phyloP scores from a whole-genome alignment of 2,888 invertebrate species.

The Scrobipalpa costella region DNA sequence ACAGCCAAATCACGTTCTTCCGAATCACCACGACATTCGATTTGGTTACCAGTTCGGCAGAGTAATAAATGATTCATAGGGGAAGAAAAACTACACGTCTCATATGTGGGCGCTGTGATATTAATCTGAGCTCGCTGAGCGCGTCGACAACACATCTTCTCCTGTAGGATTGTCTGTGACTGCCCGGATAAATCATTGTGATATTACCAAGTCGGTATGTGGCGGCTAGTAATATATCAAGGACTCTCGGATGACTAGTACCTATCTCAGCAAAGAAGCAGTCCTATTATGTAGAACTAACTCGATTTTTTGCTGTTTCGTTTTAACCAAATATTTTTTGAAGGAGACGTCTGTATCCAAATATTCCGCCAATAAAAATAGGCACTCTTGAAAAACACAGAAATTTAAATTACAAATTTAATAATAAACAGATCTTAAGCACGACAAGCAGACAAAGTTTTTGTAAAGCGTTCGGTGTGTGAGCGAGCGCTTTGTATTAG shows the following conservation, averaged over 20 bases:
- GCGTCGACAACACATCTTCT: slow-evolving; percentile 56
- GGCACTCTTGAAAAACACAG: not conserved
- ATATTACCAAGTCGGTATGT: slow-evolving; percentile 66
- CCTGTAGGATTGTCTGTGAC: slow-evolving; percentile 50
- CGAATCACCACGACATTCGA: slow-evolving; percentile 3
- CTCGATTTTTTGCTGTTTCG: no score
- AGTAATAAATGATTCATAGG: slow-evolving; percentile 46
- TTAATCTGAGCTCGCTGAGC: slow-evolving; percentile 55
- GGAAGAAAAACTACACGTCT: slow-evolving; percentile 55
- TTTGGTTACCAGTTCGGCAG: slow-evolving; percentile 16
- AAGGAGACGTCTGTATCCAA: not conserved
- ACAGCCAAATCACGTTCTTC: not conserved
- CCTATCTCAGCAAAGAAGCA: slow-evolving; percentile 25
- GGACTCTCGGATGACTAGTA: slow-evolving; percentile 25
- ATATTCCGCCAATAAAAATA: not conserved
- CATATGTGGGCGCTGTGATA: slow-evolving; percentile 54
- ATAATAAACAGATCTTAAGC: slow-evolving; percentile 9
- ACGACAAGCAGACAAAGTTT: slow-evolving; percentile 56
- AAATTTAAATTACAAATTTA: not conserved
- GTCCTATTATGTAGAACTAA: slow-evolving; percentile 17
- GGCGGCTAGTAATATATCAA: slow-evolving; percentile 65
- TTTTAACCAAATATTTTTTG: no score
- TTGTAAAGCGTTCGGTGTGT: slow-evolving; percentile 62
- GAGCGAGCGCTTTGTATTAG: slow-evolving; percentile 69
- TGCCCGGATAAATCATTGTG: slow-evolving; percentile 62